A percentile compares a stretch with the other conserved stretches of the same genome.
These are phyloP conservation scores for Conus ventricosus DNA, from an alignment of 1,140 invertebrate species.

Conservation along the genomic window DNA sequence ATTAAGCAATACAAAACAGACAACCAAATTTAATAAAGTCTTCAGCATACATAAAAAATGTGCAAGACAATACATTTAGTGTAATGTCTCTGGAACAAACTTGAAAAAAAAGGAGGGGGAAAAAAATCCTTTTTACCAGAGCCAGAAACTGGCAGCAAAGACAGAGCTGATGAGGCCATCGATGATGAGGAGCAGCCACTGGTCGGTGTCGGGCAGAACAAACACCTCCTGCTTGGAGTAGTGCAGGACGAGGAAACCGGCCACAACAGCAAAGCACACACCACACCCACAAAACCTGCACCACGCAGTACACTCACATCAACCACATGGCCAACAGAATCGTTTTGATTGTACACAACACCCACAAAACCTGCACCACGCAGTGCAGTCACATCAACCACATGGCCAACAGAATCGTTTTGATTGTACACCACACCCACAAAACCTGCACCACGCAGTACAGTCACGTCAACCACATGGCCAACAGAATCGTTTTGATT, in stretches of 20 bases:
- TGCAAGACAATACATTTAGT: too few species aligned
- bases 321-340: too few species aligned
- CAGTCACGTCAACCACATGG: too few species aligned
- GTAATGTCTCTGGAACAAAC: too few species aligned
- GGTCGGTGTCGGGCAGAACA: slow-evolving; percentile 85
- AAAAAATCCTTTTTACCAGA: slow-evolving; percentile 81
- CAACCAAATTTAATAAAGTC: too few species aligned
- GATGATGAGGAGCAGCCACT: slow-evolving; percentile 85
- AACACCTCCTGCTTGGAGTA: slow-evolving; percentile 86
- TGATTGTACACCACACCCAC: slow-evolving; percentile 92
- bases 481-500: too few species aligned
- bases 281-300: slow-evolving; percentile 90
- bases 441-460: slow-evolving; percentile 82
- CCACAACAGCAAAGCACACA: slow-evolving; percentile 88
- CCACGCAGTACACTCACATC: slow-evolving; percentile 42
- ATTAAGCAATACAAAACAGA: too few species aligned
- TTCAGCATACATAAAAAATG: too few species aligned
- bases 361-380: slow-evolving; percentile 87
- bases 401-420: too few species aligned
- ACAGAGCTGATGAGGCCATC: slow-evolving; percentile 93
- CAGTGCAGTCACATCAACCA: neutral
- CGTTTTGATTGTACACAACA: slow-evolving; percentile 79
- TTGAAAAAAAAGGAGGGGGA: neutral
- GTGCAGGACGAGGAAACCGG: slow-evolving; percentile 90
- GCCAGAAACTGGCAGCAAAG: slow-evolving; percentile 89